These are phyloP conservation scores for Caenorhabditis briggsae DNA, from an alignment of 1,140 invertebrate species.

Conservation along the genomic window DNA sequence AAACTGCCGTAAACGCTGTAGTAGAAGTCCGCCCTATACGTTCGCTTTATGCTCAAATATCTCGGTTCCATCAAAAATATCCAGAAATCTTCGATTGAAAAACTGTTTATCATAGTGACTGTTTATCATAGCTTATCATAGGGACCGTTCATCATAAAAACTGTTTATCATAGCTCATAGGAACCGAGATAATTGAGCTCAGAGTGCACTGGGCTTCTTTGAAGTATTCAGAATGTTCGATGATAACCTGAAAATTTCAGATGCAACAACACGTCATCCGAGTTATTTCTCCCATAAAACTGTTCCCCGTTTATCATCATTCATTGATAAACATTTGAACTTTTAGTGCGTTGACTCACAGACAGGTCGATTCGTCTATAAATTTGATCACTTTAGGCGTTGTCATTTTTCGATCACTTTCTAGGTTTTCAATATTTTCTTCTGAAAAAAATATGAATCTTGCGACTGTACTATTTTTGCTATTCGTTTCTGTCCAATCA, in stretches of 20 bases:
- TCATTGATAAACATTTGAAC: not conserved
- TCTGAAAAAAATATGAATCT: not conserved
- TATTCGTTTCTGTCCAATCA: not conserved
- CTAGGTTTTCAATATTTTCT: not conserved
- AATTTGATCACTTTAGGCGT: not conserved
- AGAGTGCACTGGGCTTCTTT: no score
- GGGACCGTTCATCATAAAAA: no score
- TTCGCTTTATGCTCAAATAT: no score
- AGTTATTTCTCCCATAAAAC: not conserved
- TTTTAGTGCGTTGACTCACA: constrained; percentile 25
- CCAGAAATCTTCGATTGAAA: no score
- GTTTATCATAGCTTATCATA: no score
- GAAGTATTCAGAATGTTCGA: not conserved
- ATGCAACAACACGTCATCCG: not conserved
- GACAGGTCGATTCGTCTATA: not conserved
- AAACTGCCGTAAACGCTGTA: no score
- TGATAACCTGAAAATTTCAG: not conserved
- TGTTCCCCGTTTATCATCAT: not conserved
- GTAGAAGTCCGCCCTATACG: no score
- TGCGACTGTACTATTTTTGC: not conserved
- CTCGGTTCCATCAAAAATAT: no score
- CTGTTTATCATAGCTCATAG: no score
- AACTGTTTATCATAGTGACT: no score
- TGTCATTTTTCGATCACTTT: not conserved
- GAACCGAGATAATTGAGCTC: no score